A percentile compares a stretch with the other conserved stretches of the same genome.
Evolutionary conservation across 2,888 invertebrate genomes (phyloP).

Genomic region (Drosophila putrida): DNA sequence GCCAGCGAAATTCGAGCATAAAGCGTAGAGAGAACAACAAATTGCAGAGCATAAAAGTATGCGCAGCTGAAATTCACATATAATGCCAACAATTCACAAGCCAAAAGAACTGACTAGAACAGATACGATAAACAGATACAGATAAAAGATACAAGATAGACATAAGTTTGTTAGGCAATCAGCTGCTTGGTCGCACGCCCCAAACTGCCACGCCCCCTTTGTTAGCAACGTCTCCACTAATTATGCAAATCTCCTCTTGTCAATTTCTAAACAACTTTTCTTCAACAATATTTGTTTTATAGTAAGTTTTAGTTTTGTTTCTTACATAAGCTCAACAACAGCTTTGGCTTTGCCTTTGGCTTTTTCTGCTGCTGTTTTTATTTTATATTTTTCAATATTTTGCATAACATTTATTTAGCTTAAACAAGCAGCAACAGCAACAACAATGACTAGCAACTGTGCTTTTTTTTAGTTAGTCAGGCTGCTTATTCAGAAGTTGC

Average conservation of each 20-base stretch:
- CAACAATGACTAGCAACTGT: constrained; percentile 25
- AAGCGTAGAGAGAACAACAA: constrained; percentile 56
- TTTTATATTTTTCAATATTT: constrained; percentile 22
- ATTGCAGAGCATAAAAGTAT: constrained; percentile 64
- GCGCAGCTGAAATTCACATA: constrained; percentile 56
- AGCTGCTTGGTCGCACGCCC: constrained; percentile 8
- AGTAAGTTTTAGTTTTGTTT: constrained; percentile 21
- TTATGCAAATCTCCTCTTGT: constrained; percentile 64
- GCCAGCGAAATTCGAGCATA: constrained; percentile 65
- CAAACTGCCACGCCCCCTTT: constrained; percentile 27
- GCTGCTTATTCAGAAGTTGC: constrained; percentile 51
- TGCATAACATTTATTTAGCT: constrained; percentile 64
- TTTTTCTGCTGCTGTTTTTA: constrained; percentile 31
- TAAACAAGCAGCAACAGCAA: constrained; percentile 42
- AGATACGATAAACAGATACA: neutral
- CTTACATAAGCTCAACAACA: constrained; percentile 59
- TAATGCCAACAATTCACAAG: constrained; percentile 39
- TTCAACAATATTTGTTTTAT: constrained; percentile 44
- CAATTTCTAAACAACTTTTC: constrained; percentile 67
- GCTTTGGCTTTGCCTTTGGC: constrained; percentile 46
- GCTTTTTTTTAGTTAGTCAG: constrained; percentile 22
- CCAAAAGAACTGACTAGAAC: constrained; percentile 2
- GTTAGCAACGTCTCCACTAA: constrained; percentile 68
- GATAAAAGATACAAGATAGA: constrained; percentile 1
- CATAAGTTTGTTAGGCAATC: constrained; percentile 14